These are phyloP conservation scores for Perizoma flavofasciatum DNA, from an alignment of 2,888 invertebrate species.

Conservation along the genomic window DNA sequence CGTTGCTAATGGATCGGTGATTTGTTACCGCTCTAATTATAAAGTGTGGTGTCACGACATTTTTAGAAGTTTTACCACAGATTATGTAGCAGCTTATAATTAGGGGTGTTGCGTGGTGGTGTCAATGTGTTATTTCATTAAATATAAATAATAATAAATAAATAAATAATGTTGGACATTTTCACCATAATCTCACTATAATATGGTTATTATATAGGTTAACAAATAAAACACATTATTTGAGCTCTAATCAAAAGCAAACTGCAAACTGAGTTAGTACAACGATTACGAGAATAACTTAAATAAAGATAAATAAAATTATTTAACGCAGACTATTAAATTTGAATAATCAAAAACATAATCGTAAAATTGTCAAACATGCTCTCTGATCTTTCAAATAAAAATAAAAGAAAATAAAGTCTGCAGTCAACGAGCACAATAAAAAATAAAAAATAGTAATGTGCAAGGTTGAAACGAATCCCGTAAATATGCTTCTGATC, in stretches of 20 bases:
- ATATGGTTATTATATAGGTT: too few relatives aligned
- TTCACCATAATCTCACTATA: too few relatives aligned
- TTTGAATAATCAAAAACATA: constrained; percentile 34
- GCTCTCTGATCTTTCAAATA: constrained; percentile 34
- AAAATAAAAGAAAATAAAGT: constrained; percentile 33
- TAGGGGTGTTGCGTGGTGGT: constrained; percentile 6
- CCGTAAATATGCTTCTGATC: constrained; percentile 39
- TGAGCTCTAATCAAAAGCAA: constrained; percentile 8
- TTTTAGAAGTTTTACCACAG: constrained; percentile 24
- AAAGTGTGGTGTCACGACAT: constrained; percentile 29
- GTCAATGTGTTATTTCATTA: not conserved
- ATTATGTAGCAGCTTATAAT: not conserved
- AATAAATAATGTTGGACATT: too few relatives aligned
- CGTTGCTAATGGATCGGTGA: constrained; percentile 69
- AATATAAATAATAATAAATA: too few relatives aligned
- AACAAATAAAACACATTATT: too few relatives aligned
- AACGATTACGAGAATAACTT: constrained; percentile 30
- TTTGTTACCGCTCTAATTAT: constrained; percentile 54
- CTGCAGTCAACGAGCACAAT: constrained; percentile 35
- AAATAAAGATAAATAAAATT: constrained; percentile 34
- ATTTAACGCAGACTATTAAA: constrained; percentile 26
- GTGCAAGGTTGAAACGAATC: constrained; percentile 37
- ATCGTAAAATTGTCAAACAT: constrained; percentile 40
- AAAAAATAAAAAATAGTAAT: constrained; percentile 38
- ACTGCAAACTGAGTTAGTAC: constrained; percentile 18